Evolutionary conservation across 2,113 vertebrate species (phyloP).

Genomic region (Protomyctophum bolini): DNA sequence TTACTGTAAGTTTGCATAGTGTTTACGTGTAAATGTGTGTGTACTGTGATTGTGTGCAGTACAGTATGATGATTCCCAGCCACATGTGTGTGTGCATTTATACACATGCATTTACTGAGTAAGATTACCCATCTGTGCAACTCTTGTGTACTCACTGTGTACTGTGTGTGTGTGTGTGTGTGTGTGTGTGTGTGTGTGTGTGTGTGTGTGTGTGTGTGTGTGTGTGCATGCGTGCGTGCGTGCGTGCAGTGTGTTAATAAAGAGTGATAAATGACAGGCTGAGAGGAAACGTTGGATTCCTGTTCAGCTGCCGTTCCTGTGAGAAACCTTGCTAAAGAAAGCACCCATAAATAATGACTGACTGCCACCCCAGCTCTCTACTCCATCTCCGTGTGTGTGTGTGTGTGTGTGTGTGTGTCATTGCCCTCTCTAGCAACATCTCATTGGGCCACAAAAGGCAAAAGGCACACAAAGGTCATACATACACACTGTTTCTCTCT

Average conservation of each 20-base stretch:
- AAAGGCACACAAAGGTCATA: conserved; percentile 58
- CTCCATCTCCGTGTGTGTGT: conserved; percentile 21
- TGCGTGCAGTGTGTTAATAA: conserved; percentile 72
- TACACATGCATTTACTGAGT: too few relatives aligned
- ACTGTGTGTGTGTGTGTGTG: conserved; percentile 14
- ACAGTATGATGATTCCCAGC: not conserved
- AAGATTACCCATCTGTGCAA: too few relatives aligned
- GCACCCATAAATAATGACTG: conserved; percentile 75
- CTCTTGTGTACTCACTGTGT: too few relatives aligned
- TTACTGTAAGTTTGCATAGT: conserved; percentile 10
- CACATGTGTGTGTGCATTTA: not conserved
- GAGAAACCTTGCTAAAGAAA: conserved; percentile 77
- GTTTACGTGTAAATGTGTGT: not conserved
- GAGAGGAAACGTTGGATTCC: conserved; percentile 76
- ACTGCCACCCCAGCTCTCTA: conserved; percentile 50
- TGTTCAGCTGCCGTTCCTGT: conserved; percentile 73
- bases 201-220: not conserved
- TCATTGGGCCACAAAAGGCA: conserved; percentile 49
- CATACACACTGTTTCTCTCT: not conserved
- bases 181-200: conserved; percentile 41
- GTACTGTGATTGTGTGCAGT: conserved; percentile 35
- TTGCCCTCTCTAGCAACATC: conserved; percentile 31
- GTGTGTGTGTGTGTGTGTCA: conserved; percentile 27
- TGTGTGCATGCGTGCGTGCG: conserved; percentile 22
- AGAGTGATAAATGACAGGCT: conserved; percentile 72